phyloP scores from a whole-genome alignment of 2,888 invertebrate species.

The Mimas tiliae region DNA sequence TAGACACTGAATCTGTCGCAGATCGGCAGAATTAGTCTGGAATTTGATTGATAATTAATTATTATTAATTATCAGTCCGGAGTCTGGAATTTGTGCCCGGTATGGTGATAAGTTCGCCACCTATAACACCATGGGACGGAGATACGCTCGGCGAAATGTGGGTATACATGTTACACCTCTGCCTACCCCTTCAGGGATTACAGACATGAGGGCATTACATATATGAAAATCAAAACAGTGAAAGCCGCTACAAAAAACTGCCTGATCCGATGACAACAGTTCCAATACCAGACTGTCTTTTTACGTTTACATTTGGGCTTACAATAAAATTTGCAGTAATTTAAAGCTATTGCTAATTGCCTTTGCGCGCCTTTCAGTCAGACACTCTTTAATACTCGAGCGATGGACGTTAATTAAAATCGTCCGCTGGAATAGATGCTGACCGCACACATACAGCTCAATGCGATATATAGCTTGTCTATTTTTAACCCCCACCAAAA shows the following conservation, averaged over 20 bases:
- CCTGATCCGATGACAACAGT: background rate
- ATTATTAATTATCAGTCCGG: too few relatives aligned
- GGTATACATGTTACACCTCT: too few relatives aligned
- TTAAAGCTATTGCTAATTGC: slow-evolving; percentile 35
- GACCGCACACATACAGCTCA: slow-evolving; percentile 8
- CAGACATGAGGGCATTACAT: too few relatives aligned
- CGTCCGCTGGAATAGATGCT: slow-evolving; percentile 32
- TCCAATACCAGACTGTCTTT: background rate
- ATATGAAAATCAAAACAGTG: background rate
- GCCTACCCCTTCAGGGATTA: too few relatives aligned
- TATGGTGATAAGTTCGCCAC: too few relatives aligned
- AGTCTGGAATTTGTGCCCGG: too few relatives aligned
- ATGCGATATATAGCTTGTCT: background rate
- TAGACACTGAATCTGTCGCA: too few relatives aligned
- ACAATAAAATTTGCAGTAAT: slow-evolving; percentile 25
- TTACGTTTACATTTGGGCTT: background rate
- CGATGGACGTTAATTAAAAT: slow-evolving; percentile 41
- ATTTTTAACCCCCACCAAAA: background rate
- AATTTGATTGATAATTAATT: too few relatives aligned
- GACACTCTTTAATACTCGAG: slow-evolving; percentile 33
- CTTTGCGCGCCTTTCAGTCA: slow-evolving; percentile 31
- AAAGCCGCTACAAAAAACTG: background rate
- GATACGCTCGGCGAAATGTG: too few relatives aligned
- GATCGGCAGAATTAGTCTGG: too few relatives aligned
- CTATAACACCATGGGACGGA: too few relatives aligned